Percentiles rank a stretch among this genome's conserved stretches.
Evolutionary conservation across 2,113 vertebrate genomes (phyloP).

Genomic region (Mormoops blainvillei): DNA sequence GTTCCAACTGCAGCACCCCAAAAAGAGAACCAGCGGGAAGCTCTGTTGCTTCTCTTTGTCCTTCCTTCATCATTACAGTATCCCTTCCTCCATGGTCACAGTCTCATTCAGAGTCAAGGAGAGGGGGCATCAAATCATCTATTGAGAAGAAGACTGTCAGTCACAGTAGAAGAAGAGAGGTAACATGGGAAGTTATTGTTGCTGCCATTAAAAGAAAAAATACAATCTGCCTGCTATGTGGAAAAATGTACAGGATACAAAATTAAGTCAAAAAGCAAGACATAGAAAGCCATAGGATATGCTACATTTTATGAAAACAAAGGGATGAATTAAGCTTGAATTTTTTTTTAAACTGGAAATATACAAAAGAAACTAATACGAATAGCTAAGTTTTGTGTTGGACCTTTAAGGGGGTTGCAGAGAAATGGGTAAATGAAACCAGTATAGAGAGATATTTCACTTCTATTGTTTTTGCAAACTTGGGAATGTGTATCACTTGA

Average conservation of each 20-base stretch:
- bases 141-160: neutral
- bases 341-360: neutral
- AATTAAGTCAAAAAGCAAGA: neutral
- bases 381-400: neutral
- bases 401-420: neutral
- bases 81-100: neutral
- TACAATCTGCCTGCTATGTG: neutral
- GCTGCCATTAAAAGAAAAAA: neutral
- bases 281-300: neutral
- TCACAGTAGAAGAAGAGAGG: neutral
- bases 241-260: neutral
- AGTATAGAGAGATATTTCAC: neutral
- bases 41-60: neutral
- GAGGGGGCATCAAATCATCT: neutral
- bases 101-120: neutral
- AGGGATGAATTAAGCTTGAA: neutral
- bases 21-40: neutral
- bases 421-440: neutral
- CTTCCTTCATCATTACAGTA: neutral
- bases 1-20: neutral
- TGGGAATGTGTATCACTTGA: neutral
- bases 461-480: neutral
- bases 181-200: neutral
- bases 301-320: neutral
- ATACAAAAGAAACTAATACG: neutral